phyloP scores from a whole-genome alignment of 2,113 vertebrate species.

The Otolemur garnettii region DNA sequence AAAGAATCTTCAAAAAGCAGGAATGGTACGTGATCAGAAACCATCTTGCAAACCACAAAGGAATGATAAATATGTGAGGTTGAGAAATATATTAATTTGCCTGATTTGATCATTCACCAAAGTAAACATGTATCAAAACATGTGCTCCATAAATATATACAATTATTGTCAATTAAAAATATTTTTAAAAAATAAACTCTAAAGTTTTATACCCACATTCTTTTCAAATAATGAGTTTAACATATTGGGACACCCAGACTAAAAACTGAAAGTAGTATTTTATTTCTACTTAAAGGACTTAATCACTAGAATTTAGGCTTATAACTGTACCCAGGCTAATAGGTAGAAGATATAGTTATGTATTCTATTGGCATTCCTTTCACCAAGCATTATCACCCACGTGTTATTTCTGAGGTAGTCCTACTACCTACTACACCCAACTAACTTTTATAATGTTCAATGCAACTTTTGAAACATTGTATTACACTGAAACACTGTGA shows the following conservation, averaged over 20 bases:
- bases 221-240: conserved; percentile 34
- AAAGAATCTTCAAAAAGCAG: not conserved
- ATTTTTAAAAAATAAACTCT: not conserved
- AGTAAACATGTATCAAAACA: not conserved
- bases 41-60: not conserved
- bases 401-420: not conserved
- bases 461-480: conserved; percentile 53
- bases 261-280: conserved; percentile 47
- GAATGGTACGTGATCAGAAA: not conserved
- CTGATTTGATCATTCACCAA: not conserved
- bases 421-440: not conserved
- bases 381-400: conserved; percentile 41
- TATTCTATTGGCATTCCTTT: conserved; percentile 43
- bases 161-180: not conserved
- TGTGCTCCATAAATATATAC: not conserved
- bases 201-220: conserved; percentile 19
- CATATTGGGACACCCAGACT: not conserved
- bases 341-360: conserved; percentile 5
- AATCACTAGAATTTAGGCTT: conserved; percentile 53
- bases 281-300: conserved; percentile 49
- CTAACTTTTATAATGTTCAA: conserved; percentile 35
- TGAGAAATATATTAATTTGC: not conserved
- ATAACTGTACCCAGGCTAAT: not conserved
- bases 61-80: not conserved
- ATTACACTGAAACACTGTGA: conserved; percentile 5